phyloP scores from a whole-genome alignment of 2,888 invertebrate species.

The Stratiomys singularior region DNA sequence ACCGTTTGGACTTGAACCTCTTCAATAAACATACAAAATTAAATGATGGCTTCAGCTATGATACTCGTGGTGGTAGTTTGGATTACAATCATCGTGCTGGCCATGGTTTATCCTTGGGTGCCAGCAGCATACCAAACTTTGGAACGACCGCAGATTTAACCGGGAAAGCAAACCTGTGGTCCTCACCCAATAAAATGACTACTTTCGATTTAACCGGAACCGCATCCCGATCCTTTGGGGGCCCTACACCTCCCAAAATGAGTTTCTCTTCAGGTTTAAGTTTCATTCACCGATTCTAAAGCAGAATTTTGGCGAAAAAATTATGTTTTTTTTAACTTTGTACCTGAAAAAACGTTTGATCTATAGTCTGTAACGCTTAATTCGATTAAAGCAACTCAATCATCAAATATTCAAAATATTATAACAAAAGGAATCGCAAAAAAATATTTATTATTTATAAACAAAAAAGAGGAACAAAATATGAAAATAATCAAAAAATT shows the following conservation, averaged over 20 bases:
- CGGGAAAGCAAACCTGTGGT: conserved; percentile 57
- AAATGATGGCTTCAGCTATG: conserved; percentile 55
- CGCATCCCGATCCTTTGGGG: conserved; percentile 56
- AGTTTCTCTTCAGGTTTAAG: conserved; percentile 55
- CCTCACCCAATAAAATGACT: conserved; percentile 56
- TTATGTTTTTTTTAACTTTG: no score
- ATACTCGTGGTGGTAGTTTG: conserved; percentile 57
- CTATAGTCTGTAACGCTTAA: neutral
- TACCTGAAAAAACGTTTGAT: neutral
- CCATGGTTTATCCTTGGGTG: conserved; percentile 56
- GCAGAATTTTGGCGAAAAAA: neutral
- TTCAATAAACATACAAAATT: conserved; percentile 56
- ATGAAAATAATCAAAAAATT: no score
- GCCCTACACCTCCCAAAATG: conserved; percentile 54
- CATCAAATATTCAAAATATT: neutral
- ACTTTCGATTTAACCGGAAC: conserved; percentile 58
- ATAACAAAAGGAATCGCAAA: no score
- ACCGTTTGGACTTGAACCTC: conserved; percentile 56
- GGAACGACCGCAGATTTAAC: conserved; percentile 55
- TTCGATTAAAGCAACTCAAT: neutral
- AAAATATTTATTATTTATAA: no score
- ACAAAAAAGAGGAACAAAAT: no score
- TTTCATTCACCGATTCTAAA: conserved; percentile 55
- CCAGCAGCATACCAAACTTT: conserved; percentile 56
- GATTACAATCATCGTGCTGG: conserved; percentile 55